Base-by-base conservation (phyloP, 1,140 invertebrate genomes). In the Oedothorax gibbosus region DNA sequence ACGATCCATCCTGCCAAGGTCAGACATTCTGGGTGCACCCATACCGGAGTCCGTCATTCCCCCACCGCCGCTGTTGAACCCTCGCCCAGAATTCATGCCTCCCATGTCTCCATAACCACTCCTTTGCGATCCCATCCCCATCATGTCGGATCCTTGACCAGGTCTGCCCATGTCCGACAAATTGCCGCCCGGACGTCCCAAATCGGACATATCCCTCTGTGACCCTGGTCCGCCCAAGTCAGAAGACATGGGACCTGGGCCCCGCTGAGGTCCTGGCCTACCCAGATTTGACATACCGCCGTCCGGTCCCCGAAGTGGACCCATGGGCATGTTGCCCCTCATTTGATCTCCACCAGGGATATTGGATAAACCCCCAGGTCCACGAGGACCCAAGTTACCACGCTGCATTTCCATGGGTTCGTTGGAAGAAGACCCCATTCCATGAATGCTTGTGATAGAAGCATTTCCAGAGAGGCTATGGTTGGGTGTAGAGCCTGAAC, bases 1-100 rank as follows among this genome's bases (percentile, higher is more conserved):
- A 15, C 69, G 68, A 79, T 51, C 62, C 50, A 66, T 66, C 35
- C 72, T 75, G 10, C 77, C 77, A 68, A 82, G 72, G 15, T 79
- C 77, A 0, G 53, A 57, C 54, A 57, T 57, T 35, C 72, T 57
- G n/a, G 18, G 71, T 18, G n/a, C 5, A 18, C 71, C 64, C 57
- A 66, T n/a, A 66, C 21, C 64, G 10, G 21, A 66, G 18, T 20
- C 18, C 10, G n/a, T 21, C n/a, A 50, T 14, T 49, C 57, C 57
- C 50, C 18, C n/a, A 15, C 14, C 35, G n/a, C 57, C 35, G n/a
- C n/a, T 66, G 20, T 51, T 56, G 18, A 21, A 50, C 60, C 50
- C 15, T 15, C 21, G 15, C 1, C 73, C 73, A 62, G 21, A 21
- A 14, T 60, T 60, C 50, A 56, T 71, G 54, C 49, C 49, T 12